Base-by-base conservation (phyloP, 2,888 invertebrate species). In the Protula sp. region DNA sequence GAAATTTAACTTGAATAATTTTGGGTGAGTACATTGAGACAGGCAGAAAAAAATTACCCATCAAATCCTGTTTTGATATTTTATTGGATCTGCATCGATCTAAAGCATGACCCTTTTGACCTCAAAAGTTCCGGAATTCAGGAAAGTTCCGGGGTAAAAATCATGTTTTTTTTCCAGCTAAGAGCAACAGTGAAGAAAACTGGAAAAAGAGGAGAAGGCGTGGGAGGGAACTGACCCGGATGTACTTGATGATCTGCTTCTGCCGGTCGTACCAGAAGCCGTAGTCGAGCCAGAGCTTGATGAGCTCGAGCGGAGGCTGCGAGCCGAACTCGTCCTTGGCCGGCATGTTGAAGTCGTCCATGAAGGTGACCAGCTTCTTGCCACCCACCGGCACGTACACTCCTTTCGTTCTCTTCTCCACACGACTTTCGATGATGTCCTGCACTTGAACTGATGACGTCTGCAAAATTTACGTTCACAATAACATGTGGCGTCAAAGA, bases 281-380 rank as follows among this genome's bases (percentile, higher is more conserved):
- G 74, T 93, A 92, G 81, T 91, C 92, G 60, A 91, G 85, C 91
- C 91, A 92, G 70, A 92, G 88, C 24, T 90, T 84, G 55, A 93
- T 83, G 53, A 93, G 82, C 79, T 94, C 93, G 4, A 94, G 82
- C 0, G 93, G 91, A 3, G 93, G 92, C 78, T 93, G 92, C 0
- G 92, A 91, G 0, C 92, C 93, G 75, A 91, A 93, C 19, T 85
- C 85, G 74, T 94, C 93, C 67, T 90, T 89, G 4, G 89, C 89
- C 0, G 93, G 93, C 92, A 93, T 92, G 82, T 93, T 93, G 72
- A 94, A 88, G 78, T 94, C 93, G 78, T 94, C 94, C 87, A 94
- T 86, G 78, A 92, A 92, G 5, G 89, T 86, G 60, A 93, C 86
- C 86, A 94, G 87, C 67, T 84, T 88, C 83, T 92, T 93, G 75